Percentiles rank a stretch among this genome's conserved stretches.
phyloP scores from a whole-genome alignment of 2,888 invertebrate genomes.

The Hemicrepidius hirtus region DNA sequence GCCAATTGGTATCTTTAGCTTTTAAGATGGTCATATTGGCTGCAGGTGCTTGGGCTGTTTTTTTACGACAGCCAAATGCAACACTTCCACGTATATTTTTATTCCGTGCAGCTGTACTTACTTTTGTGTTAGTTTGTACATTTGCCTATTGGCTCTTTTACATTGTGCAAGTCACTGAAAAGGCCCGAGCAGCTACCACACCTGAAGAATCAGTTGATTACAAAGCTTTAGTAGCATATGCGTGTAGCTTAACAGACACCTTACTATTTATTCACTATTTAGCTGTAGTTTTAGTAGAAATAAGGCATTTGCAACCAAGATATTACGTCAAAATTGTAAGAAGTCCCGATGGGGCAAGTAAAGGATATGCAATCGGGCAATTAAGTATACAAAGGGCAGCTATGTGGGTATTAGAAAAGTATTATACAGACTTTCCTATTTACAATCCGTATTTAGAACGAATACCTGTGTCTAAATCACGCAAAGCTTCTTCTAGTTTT shows the following conservation, averaged over 20 bases:
- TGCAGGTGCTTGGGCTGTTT: constrained; percentile 95
- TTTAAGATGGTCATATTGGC: constrained; percentile 93
- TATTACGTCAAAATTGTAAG: constrained; percentile 94
- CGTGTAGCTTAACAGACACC: constrained; percentile 94
- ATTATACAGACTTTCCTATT: constrained; percentile 96
- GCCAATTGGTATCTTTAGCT: constrained; percentile 91
- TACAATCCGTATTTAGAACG: constrained; percentile 97
- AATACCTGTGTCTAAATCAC: constrained; percentile 89
- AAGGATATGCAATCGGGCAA: constrained; percentile 91
- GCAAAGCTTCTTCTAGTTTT: constrained; percentile 87
- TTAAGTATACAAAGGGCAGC: constrained; percentile 97
- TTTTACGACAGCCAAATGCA: constrained; percentile 87
- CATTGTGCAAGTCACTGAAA: constrained; percentile 91
- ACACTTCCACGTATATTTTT: constrained; percentile 94
- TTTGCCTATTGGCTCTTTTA: constrained; percentile 99
- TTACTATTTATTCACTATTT: constrained; percentile 95
- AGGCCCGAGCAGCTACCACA: constrained; percentile 85
- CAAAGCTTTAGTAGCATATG: constrained; percentile 92
- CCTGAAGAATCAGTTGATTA: constrained; percentile 89
- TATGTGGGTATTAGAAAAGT: constrained; percentile 94
- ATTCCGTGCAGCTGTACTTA: constrained; percentile 91
- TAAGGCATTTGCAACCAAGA: constrained; percentile 92
- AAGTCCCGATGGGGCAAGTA: constrained; percentile 96
- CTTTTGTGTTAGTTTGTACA: constrained; percentile 91
- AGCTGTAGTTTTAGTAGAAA: constrained; percentile 93